Base-by-base conservation (phyloP, 2,113 vertebrate species). In the Pholis gunnellus region DNA sequence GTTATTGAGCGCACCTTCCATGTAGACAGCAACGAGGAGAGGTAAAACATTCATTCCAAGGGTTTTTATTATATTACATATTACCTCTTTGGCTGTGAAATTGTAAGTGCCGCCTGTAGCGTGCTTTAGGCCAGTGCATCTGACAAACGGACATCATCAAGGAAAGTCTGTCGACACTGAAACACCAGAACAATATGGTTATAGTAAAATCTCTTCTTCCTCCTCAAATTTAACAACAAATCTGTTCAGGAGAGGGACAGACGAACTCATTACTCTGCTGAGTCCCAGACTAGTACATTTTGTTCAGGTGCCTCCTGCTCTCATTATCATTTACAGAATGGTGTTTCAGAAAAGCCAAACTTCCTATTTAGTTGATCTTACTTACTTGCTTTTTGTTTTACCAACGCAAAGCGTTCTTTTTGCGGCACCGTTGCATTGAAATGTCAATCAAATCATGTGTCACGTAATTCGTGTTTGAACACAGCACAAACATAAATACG, bases 1-100 rank as follows among this genome's bases (percentile, higher is more conserved):
- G 98, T 99, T 79, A 99, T 99, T 0, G 98, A 99, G 87, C 94
- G 97, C 82, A 99, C 98, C 3, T 99, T 99, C 88, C 97, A 99
- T 0, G 97, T 99, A 38, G 98, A 99, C 73, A 97, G 95, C 57
- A 96, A 96, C 0, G 96, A 97, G 0, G 97, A 99, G 84, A 95
- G 97, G 98, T 96, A 80, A 79, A 90, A n/a, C 46, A 60, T 52
- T 46, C 0, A 34, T 50, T 29, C 2, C 25, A 42, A 67, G 0
- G 56, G 34, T 66, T 82, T 82, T 72, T 15, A 9, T 40, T 27
- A 15, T 29, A 59, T 59, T 59, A 15, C n/a, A 57, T 27, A 57
- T 25, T 25, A 57, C 25, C 27, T 15, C 14, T 27, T 38, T 67
- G 34, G 20, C 13, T 6, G 31, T 38, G 9, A 59, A 63, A 72